These are phyloP conservation scores for Haplotaxodon microlepis DNA, from an alignment of 2,113 vertebrate genomes.

Conservation along the genomic window DNA sequence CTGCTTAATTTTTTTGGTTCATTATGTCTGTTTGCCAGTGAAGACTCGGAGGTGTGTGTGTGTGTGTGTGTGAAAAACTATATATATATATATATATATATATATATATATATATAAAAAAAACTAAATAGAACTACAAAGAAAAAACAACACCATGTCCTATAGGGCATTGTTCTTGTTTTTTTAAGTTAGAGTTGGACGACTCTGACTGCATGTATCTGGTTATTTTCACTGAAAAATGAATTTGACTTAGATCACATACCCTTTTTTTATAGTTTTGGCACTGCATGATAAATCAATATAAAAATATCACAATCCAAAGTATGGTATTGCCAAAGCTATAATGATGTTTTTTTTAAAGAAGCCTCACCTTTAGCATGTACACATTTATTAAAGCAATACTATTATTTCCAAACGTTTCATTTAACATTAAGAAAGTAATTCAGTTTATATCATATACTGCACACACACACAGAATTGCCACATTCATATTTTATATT, in stretches of 20 bases:
- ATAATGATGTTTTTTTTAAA: not conserved
- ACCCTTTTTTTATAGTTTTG: not conserved
- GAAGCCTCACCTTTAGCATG: not conserved
- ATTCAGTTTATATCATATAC: not conserved
- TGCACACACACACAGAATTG: not conserved
- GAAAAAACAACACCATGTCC: not conserved
- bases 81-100: not conserved
- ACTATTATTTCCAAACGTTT: not conserved
- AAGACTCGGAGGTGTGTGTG: not conserved
- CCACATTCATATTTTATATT: not conserved
- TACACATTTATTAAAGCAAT: not conserved
- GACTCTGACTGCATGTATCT: not conserved
- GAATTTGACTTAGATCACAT: not conserved
- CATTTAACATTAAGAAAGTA: not conserved
- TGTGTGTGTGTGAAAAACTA: not conserved
- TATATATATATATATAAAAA: not conserved
- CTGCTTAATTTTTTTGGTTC: not conserved
- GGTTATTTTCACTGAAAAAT: not conserved
- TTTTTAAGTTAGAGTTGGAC: not conserved
- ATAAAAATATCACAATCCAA: not conserved
- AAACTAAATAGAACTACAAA: not conserved
- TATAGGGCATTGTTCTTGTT: not conserved
- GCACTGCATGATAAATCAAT: not conserved
- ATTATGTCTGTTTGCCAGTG: not conserved
- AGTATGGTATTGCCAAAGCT: not conserved